Evolutionary conservation across 1,140 invertebrate genomes (phyloP).

Genomic region (Listronotus oregonensis): DNA sequence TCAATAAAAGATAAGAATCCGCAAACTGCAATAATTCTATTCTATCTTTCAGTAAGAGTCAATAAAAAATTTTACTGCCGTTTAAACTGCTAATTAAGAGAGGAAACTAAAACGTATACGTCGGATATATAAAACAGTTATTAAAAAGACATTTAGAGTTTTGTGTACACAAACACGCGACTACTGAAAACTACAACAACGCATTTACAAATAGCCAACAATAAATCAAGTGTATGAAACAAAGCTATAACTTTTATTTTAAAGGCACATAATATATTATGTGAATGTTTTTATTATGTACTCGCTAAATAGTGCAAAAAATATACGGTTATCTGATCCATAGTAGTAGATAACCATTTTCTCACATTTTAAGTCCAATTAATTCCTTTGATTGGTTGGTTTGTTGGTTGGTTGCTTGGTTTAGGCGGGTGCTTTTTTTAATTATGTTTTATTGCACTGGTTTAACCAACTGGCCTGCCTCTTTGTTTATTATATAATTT

Average conservation of each 20-base stretch:
- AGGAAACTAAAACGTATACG: constrained; percentile 24
- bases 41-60: constrained; percentile 20
- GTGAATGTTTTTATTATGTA: constrained; percentile 19
- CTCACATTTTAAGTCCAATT: no score
- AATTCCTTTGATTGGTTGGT: no score
- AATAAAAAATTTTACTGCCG: constrained; percentile 29
- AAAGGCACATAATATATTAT: constrained; percentile 21
- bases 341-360: no score
- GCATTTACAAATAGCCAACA: constrained; percentile 22
- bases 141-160: constrained; percentile 32
- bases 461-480: no score
- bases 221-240: constrained; percentile 29
- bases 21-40: constrained; percentile 11
- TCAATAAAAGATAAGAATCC: constrained; percentile 20
- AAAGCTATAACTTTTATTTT: constrained; percentile 24
- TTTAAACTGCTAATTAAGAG: constrained; percentile 35
- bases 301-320: background rate
- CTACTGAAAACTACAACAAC: constrained; percentile 20
- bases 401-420: no score
- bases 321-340: no score
- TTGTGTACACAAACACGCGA: constrained; percentile 26
- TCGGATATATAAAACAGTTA: constrained; percentile 36
- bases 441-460: no score
- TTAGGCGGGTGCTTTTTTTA: no score
- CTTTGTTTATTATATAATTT: no score